Evolutionary conservation across 2,888 invertebrate genomes (phyloP).

Genomic region (Chromoteleia sp.): DNA sequence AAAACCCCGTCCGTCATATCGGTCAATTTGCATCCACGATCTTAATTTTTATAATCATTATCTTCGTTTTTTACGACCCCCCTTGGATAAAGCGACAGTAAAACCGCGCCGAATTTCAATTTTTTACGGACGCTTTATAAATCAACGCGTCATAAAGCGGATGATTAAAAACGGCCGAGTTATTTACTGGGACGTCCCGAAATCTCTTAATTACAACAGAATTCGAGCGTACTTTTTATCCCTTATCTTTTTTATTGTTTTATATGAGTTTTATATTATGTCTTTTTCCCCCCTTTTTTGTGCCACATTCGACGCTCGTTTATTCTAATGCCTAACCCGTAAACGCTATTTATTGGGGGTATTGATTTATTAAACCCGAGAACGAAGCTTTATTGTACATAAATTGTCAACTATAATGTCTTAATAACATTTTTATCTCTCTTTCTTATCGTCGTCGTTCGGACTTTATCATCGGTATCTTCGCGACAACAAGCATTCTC

Average conservation of each 20-base stretch:
- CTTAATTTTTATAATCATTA: slow-evolving; percentile 67
- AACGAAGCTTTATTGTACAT: slow-evolving; percentile 58
- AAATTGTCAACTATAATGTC: slow-evolving; percentile 65
- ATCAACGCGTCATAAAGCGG: slow-evolving; percentile 64
- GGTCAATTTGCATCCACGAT: slow-evolving; percentile 62
- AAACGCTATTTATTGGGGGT: slow-evolving; percentile 56
- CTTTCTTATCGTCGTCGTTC: slow-evolving; percentile 43
- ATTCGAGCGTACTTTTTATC: slow-evolving; percentile 22
- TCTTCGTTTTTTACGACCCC: slow-evolving; percentile 52
- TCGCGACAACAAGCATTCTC: slow-evolving; percentile 16
- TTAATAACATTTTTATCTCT: slow-evolving; percentile 62
- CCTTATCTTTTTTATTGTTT: slow-evolving; percentile 30
- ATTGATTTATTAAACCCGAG: slow-evolving; percentile 59
- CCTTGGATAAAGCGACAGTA: slow-evolving; percentile 46
- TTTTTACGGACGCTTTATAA: slow-evolving; percentile 58
- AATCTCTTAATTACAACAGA: slow-evolving; percentile 63
- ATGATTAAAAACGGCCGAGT: slow-evolving; percentile 64
- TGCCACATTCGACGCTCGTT: slow-evolving; percentile 42
- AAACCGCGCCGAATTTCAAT: slow-evolving; percentile 54
- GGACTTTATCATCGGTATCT: slow-evolving; percentile 46
- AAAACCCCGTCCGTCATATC: slow-evolving; percentile 56
- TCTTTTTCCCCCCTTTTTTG: background rate
- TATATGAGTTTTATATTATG: background rate
- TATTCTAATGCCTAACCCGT: slow-evolving; percentile 55
- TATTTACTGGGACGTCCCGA: slow-evolving; percentile 54